Evolutionary conservation across 2,113 vertebrate species (phyloP).

Genomic region (Varanus komodoensis): DNA sequence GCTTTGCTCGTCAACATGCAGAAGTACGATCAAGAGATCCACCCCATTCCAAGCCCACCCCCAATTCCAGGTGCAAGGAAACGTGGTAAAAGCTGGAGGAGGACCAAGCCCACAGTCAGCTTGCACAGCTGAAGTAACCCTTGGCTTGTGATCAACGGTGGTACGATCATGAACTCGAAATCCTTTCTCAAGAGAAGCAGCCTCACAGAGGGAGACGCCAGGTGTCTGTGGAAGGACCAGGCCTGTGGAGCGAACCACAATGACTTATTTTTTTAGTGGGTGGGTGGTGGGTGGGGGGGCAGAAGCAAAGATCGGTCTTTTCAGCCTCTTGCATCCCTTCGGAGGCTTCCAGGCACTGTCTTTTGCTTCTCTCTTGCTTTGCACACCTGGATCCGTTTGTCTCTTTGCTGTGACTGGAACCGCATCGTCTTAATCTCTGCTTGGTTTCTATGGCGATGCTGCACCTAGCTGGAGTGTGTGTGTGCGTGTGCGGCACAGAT

Average conservation of each 20-base stretch:
- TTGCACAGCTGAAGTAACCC: too few species aligned
- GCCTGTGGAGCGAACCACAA: background rate
- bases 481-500: background rate
- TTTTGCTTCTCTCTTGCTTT: accelerated
- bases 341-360: slow-evolving; percentile 18
- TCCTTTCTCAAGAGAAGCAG: background rate
- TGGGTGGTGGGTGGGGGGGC: background rate
- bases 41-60: too few species aligned
- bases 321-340: background rate
- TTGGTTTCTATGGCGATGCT: slow-evolving; percentile 85
- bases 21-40: too few species aligned
- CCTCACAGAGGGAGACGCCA: background rate
- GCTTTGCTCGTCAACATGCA: too few species aligned
- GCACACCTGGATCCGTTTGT: slow-evolving; percentile 32
- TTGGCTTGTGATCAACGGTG: too few species aligned
- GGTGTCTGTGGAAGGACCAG: background rate
- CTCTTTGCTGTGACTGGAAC: slow-evolving; percentile 58
- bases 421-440: slow-evolving; percentile 57
- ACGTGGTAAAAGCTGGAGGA: too few species aligned
- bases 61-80: too few species aligned
- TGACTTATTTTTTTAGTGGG: background rate
- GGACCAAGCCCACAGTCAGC: too few species aligned
- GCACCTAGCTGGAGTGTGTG: slow-evolving; percentile 58
- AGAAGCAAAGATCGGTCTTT: background rate
- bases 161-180: background rate